Evolutionary conservation across 2,797 vertebrate genomes (phyloP).

Genomic region (Semaprochilodus insignis): DNA sequence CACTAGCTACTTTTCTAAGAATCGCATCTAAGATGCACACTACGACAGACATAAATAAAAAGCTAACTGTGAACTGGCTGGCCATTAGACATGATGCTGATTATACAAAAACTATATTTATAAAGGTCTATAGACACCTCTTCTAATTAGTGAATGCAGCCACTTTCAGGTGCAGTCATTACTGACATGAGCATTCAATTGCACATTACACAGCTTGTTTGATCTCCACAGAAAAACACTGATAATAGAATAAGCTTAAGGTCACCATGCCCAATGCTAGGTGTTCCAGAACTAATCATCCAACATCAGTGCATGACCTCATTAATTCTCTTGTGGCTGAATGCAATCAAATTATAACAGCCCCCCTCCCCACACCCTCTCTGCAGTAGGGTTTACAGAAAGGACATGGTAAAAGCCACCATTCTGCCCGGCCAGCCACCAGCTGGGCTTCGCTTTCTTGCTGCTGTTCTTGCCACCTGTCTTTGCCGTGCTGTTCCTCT

Average conservation of each 20-base stretch:
- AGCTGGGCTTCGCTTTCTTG: too few species aligned
- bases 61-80: not conserved
- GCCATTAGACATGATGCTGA: too few species aligned
- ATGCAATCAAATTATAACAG: not conserved
- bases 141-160: not conserved
- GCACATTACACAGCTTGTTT: too few species aligned
- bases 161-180: not conserved
- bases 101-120: not conserved
- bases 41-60: not conserved
- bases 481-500: too few species aligned
- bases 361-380: not conserved
- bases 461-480: too few species aligned
- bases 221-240: not conserved
- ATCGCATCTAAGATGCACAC: not conserved
- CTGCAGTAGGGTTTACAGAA: too few species aligned
- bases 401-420: too few species aligned
- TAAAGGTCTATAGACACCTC: not conserved
- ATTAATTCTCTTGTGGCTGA: not conserved
- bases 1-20: conserved; percentile 25
- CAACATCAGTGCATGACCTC: not conserved
- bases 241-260: not conserved
- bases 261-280: not conserved
- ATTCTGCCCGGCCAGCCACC: too few species aligned
- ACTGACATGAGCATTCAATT: too few species aligned
- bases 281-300: too few species aligned